These are phyloP conservation scores for Macheiramphus alcinus DNA, from an alignment of 2,113 vertebrate genomes.

Conservation along the genomic window DNA sequence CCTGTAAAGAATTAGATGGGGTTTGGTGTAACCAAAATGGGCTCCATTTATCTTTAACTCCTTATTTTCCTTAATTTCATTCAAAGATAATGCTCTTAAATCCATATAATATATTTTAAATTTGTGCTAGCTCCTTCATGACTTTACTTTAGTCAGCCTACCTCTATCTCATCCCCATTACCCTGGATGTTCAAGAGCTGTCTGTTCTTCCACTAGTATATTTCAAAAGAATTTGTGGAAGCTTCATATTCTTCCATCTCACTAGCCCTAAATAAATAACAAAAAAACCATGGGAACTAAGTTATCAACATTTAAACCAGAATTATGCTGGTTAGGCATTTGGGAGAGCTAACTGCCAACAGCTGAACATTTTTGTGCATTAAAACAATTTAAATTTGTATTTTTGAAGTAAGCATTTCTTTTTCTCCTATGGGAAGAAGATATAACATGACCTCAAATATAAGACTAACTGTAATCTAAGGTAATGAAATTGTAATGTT, in stretches of 20 bases:
- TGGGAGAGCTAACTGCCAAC: neutral
- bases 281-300: neutral
- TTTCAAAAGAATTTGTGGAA: neutral
- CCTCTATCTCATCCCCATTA: neutral
- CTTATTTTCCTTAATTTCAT: neutral
- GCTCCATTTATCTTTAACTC: neutral
- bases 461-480: neutral
- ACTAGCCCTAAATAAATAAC: neutral
- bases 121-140: neutral
- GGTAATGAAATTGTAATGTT: neutral
- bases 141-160: neutral
- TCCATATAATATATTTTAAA: neutral
- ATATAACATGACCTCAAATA: neutral
- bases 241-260: neutral
- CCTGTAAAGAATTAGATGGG: neutral
- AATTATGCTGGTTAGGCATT: neutral
- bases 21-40: neutral
- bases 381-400: neutral
- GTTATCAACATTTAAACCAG: neutral
- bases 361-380: neutral
- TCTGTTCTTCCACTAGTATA: neutral
- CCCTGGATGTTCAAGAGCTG: neutral
- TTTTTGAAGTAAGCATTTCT: neutral
- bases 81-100: neutral
- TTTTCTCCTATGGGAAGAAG: neutral